Base-by-base conservation (phyloP, 2,888 invertebrate genomes). In the Suillia variegata region DNA sequence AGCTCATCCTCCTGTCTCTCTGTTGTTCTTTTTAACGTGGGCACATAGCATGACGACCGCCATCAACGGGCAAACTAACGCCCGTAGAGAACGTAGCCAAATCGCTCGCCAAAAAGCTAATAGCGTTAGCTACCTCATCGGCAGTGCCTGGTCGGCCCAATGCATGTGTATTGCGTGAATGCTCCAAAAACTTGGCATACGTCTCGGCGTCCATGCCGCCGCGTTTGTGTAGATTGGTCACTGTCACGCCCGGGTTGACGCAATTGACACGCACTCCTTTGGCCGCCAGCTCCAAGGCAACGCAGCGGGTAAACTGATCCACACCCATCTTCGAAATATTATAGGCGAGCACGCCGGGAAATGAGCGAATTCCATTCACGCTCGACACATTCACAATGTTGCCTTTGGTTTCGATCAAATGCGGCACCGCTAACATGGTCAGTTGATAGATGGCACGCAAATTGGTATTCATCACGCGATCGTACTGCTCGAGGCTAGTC, bases 321-420 rank as follows among this genome's bases (percentile, higher is more conserved):
- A 98, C 80, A 4, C 96, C 95, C 45, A 94, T 86, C 84, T 98
- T 98, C 5, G 95, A 94, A 86, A 98, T 90, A 71, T 89, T 90
- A 79, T 98, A 98, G 0, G 95, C 90, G 56, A 96, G 81, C n/a
- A 95, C 89, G 55, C 91, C 91, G 0, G 96, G 89, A 75, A 96
- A 97, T 62, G 96, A 87, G 77, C 96, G 85, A 24, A 94, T 77
- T 8, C 97, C 98, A 71, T 90, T 91, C 0, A 97, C 93, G 79
- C 96, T 96, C 2, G 96, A 97, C 0, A 98, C 92, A 79, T 97
- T 98, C 0, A 98, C 94, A 69, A 96, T 89, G 69, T 86, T 92
- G 20, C 95, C 95, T 80, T 92, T 90, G 0, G 88, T 86, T 81
- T 88, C 84, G 2, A 92, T 84, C 8, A 98, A 84, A 81, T 94